Conservation (phyloP, 2,113 vertebrate species). For the Mus spicilegus region DNA sequence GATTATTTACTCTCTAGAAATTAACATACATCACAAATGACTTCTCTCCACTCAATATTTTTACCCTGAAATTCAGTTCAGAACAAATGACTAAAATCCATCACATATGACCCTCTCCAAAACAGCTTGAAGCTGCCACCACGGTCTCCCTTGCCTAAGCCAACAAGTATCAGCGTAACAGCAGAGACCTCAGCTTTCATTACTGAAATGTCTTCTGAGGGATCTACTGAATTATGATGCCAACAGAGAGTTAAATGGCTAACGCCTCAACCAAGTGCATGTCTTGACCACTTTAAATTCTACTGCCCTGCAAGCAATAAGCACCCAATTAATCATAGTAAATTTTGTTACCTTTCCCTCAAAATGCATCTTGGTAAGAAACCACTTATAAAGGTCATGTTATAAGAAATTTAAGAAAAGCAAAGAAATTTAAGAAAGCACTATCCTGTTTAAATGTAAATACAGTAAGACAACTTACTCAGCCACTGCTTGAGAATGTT, state of each 20-base stretch:
- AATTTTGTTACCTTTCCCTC: slow-evolving; percentile 31
- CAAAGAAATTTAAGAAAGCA: slow-evolving; percentile 21
- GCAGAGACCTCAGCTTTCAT: neutral
- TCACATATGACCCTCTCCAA: neutral
- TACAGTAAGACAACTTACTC: slow-evolving; percentile 89
- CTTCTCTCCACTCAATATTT: slow-evolving; percentile 33
- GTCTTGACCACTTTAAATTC: slow-evolving; percentile 14
- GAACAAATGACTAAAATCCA: slow-evolving; percentile 42
- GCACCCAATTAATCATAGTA: neutral
- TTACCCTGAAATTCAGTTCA: neutral
- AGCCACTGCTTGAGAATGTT: slow-evolving; percentile 91
- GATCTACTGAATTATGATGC: neutral
- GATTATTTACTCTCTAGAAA: slow-evolving; percentile 14
- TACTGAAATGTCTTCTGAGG: neutral
- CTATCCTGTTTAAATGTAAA: neutral
- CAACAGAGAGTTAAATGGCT: neutral
- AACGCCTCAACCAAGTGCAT: neutral
- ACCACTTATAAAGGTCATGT: neutral
- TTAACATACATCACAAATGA: slow-evolving; percentile 57
- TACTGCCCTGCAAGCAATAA: slow-evolving; percentile 16
- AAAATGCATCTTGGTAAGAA: neutral
- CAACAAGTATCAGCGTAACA: neutral
- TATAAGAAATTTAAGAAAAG: slow-evolving; percentile 20
- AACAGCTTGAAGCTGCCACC: neutral
- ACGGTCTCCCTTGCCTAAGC: neutral